These are phyloP conservation scores for Holothuria scabra DNA, from an alignment of 53 echinoderm and acorn worm species.

Conservation along the genomic window DNA sequence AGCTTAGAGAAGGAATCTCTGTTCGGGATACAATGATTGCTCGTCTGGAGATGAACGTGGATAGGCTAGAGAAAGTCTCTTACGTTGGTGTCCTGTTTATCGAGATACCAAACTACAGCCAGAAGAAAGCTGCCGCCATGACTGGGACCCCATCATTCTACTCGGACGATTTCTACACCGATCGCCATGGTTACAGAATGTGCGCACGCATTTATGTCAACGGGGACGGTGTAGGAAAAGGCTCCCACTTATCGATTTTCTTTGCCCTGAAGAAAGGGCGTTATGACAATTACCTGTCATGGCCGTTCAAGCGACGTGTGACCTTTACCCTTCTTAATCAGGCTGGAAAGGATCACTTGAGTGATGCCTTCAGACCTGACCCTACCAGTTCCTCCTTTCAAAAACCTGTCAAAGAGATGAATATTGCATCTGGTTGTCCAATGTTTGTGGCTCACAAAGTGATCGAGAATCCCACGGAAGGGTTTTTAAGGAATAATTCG, in stretches of 20 bases:
- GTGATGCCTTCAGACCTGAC: conserved; percentile 61
- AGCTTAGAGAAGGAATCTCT: background rate
- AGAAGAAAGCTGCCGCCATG: conserved; percentile 10
- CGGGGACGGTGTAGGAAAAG: conserved; percentile 29
- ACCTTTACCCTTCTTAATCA: conserved; percentile 6
- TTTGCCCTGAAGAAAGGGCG: background rate
- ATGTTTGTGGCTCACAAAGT: conserved; percentile 2
- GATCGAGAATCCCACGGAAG: background rate
- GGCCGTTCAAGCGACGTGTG: conserved; percentile 9
- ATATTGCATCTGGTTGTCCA: conserved; percentile 28
- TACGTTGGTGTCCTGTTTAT: background rate
- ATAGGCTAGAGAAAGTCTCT: background rate
- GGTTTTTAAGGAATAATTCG: background rate
- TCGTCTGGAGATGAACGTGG: background rate
- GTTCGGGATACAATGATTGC: background rate
- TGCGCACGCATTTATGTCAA: conserved; percentile 9
- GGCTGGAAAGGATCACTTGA: background rate
- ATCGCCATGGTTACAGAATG: conserved; percentile 19
- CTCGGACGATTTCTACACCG: background rate
- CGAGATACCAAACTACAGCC: background rate
- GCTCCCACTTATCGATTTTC: conserved; percentile 28
- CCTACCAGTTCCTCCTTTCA: conserved; percentile 51
- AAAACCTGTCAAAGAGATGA: background rate
- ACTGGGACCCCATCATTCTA: background rate
- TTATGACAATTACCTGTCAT: conserved; percentile 7